Conservation (phyloP, 2,888 invertebrate species). For the Cotesia congregata region DNA sequence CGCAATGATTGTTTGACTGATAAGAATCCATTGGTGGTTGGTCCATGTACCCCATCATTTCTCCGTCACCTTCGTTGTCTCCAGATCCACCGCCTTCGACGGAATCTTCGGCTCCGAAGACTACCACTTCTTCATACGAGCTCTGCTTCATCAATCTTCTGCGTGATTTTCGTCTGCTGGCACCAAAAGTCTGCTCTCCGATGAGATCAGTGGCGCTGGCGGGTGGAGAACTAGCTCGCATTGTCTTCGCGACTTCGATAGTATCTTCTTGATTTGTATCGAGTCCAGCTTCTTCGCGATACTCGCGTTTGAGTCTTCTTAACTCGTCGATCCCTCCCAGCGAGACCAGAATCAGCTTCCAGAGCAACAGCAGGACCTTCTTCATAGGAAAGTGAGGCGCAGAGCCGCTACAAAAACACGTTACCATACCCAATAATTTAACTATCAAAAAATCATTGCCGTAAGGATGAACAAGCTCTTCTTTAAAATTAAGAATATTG, state of each 20-base stretch:
- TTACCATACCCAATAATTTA: conserved; percentile 95
- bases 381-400: conserved; percentile 99
- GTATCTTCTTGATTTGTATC: conserved; percentile 91
- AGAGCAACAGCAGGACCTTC: conserved; percentile 93
- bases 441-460: conserved; percentile 90
- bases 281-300: conserved; percentile 80
- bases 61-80: conserved; percentile 72
- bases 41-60: conserved; percentile 65
- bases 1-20: conserved; percentile 54
- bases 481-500: conserved; percentile 75
- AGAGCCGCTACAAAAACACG: conserved; percentile 94
- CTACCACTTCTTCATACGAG: conserved; percentile 87
- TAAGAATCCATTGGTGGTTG: conserved; percentile 52
- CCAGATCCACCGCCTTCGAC: conserved; percentile 76
- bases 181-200: conserved; percentile 82
- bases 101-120: conserved; percentile 60
- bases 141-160: conserved; percentile 90
- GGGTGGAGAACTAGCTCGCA: conserved; percentile 96
- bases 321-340: conserved; percentile 92
- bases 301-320: conserved; percentile 81
- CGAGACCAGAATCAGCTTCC: conserved; percentile 94
- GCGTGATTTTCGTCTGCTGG: conserved; percentile 50
- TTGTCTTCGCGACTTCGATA: conserved; percentile 90
- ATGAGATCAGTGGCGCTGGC: conserved; percentile 91
- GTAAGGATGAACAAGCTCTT: conserved; percentile 75